Evolutionary conservation across 2,797 vertebrate species (phyloP).

Genomic region (Poecilia gillii): DNA sequence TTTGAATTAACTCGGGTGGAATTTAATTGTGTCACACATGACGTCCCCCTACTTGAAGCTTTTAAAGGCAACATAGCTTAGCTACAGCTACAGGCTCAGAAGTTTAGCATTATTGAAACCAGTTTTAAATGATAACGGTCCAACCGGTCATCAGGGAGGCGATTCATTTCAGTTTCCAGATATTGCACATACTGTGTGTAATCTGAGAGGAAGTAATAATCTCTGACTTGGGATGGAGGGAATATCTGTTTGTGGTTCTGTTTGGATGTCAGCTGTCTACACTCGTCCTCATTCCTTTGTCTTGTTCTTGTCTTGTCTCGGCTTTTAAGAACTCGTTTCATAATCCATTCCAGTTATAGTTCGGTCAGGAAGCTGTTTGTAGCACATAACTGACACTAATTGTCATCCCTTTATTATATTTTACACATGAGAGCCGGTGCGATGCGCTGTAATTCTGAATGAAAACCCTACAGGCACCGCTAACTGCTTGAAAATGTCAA

Average conservation of each 20-base stretch:
- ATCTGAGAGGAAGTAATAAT: constrained; percentile 37
- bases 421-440: constrained; percentile 48
- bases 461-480: constrained; percentile 53
- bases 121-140: constrained; percentile 61
- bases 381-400: constrained; percentile 54
- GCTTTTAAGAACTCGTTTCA: constrained; percentile 36
- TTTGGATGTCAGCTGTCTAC: constrained; percentile 38
- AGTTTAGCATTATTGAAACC: constrained; percentile 72
- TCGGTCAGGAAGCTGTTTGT: constrained; percentile 27
- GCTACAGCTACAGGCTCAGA: constrained; percentile 51
- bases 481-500: constrained; percentile 61
- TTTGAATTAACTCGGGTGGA: constrained; percentile 79
- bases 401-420: constrained; percentile 58
- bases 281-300: constrained; percentile 45
- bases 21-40: constrained; percentile 83
- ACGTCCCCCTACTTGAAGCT: constrained; percentile 69
- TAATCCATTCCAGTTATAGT: constrained; percentile 44
- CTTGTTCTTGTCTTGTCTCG: constrained; percentile 30
- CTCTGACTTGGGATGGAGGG: constrained; percentile 12
- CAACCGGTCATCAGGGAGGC: constrained; percentile 21
- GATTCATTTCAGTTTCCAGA: constrained; percentile 48
- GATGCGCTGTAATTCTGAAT: constrained; percentile 56
- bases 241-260: constrained; percentile 36
- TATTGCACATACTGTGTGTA: constrained; percentile 23
- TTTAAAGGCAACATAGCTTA: constrained; percentile 73